These are phyloP conservation scores for Scaptomyza tumidula DNA, from an alignment of 2,888 invertebrate genomes.

Conservation along the genomic window DNA sequence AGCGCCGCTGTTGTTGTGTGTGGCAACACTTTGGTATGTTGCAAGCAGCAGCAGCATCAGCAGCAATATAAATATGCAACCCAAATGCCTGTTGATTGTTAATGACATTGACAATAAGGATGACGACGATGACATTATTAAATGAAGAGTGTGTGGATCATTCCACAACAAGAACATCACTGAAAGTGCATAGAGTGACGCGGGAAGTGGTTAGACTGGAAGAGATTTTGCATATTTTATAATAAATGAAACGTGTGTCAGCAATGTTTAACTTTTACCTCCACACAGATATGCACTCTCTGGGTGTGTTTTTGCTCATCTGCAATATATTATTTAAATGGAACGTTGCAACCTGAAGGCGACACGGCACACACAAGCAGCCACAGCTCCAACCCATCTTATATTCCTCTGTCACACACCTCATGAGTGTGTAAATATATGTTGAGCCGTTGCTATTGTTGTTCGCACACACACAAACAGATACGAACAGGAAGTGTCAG, in stretches of 20 bases:
- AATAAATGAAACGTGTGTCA: slow-evolving; percentile 79
- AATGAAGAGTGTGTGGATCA: slow-evolving; percentile 63
- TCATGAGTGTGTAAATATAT: not conserved
- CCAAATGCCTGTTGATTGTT: slow-evolving; percentile 40
- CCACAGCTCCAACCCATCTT: not conserved
- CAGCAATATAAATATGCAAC: slow-evolving; percentile 34
- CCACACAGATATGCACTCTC: slow-evolving; percentile 23
- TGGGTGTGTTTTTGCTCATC: slow-evolving; percentile 8
- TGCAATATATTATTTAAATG: slow-evolving; percentile 70
- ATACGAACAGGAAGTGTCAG: slow-evolving; percentile 50
- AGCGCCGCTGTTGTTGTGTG: slow-evolving; percentile 1
- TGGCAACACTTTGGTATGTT: not conserved
- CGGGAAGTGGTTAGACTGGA: not conserved
- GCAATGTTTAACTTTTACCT: slow-evolving; percentile 70
- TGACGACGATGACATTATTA: slow-evolving; percentile 67
- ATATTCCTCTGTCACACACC: not conserved
- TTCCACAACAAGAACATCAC: slow-evolving; percentile 7
- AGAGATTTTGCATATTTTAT: slow-evolving; percentile 70
- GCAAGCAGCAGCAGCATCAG: not conserved
- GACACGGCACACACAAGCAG: slow-evolving; percentile 25
- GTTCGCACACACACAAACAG: slow-evolving; percentile 8
- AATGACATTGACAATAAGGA: slow-evolving; percentile 41
- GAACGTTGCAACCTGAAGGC: slow-evolving; percentile 54
- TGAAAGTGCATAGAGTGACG: not conserved
- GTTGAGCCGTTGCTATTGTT: slow-evolving; percentile 14